These are phyloP conservation scores for Platysternon megacephalum DNA, from an alignment of 2,113 vertebrate genomes.

Conservation along the genomic window DNA sequence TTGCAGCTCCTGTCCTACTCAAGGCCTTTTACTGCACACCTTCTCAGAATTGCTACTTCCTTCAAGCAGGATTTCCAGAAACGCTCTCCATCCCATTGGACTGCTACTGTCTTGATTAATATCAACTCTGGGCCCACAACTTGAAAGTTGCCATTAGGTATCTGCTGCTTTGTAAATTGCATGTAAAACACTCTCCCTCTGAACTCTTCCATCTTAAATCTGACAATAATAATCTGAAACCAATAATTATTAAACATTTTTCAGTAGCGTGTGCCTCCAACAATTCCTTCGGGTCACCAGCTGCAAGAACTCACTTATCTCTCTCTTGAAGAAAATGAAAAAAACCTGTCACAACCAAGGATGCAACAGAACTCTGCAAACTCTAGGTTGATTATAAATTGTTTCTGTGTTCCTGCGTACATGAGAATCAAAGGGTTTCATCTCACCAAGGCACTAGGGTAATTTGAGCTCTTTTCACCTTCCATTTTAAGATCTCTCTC, in stretches of 20 bases:
- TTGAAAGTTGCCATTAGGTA: not conserved
- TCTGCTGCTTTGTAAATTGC: not conserved
- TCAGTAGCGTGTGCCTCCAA: not conserved
- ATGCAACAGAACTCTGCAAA: not conserved
- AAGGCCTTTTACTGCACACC: not conserved
- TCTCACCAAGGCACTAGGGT: not conserved
- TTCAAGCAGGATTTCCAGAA: not conserved
- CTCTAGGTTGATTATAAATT: not conserved
- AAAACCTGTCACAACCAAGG: not conserved
- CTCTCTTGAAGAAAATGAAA: not conserved
- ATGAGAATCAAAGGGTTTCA: not conserved
- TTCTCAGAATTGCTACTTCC: not conserved
- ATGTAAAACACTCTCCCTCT: not conserved
- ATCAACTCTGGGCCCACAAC: not conserved
- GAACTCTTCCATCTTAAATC: not conserved
- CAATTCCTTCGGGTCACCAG: not conserved
- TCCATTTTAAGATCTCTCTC: not conserved
- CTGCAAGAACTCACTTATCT: not conserved
- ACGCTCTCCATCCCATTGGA: not conserved
- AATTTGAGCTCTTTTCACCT: fast-evolving
- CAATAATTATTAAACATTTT: not conserved
- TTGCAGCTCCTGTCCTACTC: not conserved
- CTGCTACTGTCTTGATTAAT: not conserved
- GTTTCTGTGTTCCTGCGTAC: not conserved
- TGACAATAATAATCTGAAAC: not conserved